phyloP scores from a whole-genome alignment of 2,888 invertebrate species.

The Beris chalybata region DNA sequence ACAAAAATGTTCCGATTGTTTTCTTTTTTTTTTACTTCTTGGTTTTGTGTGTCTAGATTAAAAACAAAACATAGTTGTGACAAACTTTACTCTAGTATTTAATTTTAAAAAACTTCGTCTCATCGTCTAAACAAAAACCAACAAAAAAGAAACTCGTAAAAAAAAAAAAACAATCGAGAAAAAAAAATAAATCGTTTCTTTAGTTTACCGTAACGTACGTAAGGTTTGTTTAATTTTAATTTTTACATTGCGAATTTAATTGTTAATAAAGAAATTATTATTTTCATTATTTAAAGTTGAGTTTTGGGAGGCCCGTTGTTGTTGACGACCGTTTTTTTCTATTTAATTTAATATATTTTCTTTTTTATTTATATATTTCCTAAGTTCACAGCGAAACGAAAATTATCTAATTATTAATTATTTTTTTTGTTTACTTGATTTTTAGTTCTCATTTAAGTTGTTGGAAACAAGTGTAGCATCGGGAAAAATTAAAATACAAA shows the following conservation, averaged over 20 bases:
- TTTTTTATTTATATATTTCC: constrained; percentile 8
- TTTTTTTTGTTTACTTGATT: not conserved
- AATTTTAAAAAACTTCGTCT: not conserved
- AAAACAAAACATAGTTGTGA: not conserved
- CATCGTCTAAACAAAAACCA: not conserved
- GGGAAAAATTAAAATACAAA: not conserved
- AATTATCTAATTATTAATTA: constrained; percentile 11
- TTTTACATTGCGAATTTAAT: constrained; percentile 22
- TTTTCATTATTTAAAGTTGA: constrained; percentile 5
- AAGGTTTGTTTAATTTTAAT: constrained; percentile 16
- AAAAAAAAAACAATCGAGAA: constrained; percentile 9
- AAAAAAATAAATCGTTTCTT: constrained; percentile 7
- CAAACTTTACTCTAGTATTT: not conserved
- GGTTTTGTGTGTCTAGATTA: not conserved
- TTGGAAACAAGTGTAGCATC: not conserved
- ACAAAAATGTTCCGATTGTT: not conserved
- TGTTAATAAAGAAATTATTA: constrained; percentile 9
- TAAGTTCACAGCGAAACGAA: constrained; percentile 28
- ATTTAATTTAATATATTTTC: constrained; percentile 1
- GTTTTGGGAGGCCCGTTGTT: not conserved
- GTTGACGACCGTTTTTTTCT: not conserved
- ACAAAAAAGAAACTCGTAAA: constrained; percentile 13
- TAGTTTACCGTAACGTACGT: not conserved
- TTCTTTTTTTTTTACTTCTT: not conserved
- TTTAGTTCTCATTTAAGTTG: not conserved